Base-by-base conservation (phyloP, 2,113 vertebrate genomes). In the Colistium nudipinnis region DNA sequence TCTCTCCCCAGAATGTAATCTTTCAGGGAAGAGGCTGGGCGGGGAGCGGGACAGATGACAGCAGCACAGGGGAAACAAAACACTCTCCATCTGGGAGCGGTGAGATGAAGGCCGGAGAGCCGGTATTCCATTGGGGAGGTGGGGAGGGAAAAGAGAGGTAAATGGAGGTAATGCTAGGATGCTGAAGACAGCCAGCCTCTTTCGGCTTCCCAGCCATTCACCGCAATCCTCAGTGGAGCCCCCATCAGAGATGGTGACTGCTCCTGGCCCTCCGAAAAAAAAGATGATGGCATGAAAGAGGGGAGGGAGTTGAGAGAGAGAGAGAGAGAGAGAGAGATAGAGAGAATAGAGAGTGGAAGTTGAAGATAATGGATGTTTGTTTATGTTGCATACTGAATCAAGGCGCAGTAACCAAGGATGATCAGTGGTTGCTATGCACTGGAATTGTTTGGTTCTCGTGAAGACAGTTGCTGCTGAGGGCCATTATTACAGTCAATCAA, bases 151-250 rank as follows among this genome's bases (percentile, higher is more conserved):
- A 86, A 88, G 80, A 60, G 82, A 85, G 82, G 85, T 85, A 88
- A 90, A 91, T 87, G 87, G 80, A 92, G 86, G 89, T 90, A 91
- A 91, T 91, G 87, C 86, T 81, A 82, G 84, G 81, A 83, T 86
- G 87, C 57, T 59, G 74, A 77, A 89, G 76, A 83, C 83, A 85
- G 86, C 78, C 87, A 84, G 78, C 84, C 83, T 88, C 87, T 88
- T 85, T 87, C 74, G 76, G 81, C 76, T 85, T 78, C 82, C 82
- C 38, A 81, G 87, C 88, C 87, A 89, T 89, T 87, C 84, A 84
- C 75, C 69, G 24, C 88, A 90, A 90, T 85, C 84, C 89, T 92
- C 89, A 35, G 51, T 53, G 87, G 88, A 86, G 74, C 73, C 82
- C 77, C 76, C 78, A 86, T 92, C 90, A 92, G 80, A 85, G 83